A percentile compares a stretch with the other conserved stretches of the same genome.
These are phyloP conservation scores for Drosophila lutescens DNA, from an alignment of 2,888 invertebrate species.

Conservation along the genomic window DNA sequence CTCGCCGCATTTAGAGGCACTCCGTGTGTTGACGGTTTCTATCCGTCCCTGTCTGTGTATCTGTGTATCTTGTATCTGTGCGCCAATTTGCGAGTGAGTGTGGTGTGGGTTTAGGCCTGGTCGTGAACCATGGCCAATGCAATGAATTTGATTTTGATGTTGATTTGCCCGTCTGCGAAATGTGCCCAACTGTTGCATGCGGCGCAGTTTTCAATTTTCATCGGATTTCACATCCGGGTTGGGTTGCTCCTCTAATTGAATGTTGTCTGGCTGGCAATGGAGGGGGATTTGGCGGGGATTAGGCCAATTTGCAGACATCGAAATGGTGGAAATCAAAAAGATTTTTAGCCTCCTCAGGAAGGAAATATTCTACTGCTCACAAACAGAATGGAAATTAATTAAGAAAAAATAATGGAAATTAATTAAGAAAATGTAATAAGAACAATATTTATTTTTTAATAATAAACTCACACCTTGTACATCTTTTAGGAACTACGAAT, in stretches of 20 bases:
- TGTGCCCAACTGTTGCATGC: constrained; percentile 63
- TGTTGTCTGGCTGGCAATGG: not conserved
- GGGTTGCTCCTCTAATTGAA: constrained; percentile 18
- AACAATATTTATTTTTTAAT: too few relatives aligned
- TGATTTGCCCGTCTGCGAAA: constrained; percentile 41
- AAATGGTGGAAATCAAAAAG: not conserved
- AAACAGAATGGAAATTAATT: not conserved
- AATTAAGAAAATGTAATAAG: not conserved
- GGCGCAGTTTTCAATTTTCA: constrained; percentile 23
- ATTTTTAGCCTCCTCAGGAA: not conserved
- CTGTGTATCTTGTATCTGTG: constrained; percentile 11
- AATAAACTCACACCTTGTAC: too few relatives aligned
- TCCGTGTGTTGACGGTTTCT: constrained; percentile 22
- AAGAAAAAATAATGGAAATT: not conserved
- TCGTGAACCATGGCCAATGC: constrained; percentile 53
- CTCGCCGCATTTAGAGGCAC: constrained; percentile 64
- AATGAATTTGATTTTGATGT: constrained; percentile 67
- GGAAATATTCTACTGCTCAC: not conserved
- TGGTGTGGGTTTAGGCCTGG: constrained; percentile 25
- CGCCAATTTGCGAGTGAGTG: constrained; percentile 11
- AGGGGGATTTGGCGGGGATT: not conserved
- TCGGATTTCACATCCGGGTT: constrained; percentile 4
- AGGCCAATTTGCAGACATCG: not conserved
- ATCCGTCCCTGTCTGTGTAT: constrained; percentile 1
- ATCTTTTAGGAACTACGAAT: too few relatives aligned